Conservation (phyloP, 1,140 invertebrate genomes). For the Monomorium pharaonis region DNA sequence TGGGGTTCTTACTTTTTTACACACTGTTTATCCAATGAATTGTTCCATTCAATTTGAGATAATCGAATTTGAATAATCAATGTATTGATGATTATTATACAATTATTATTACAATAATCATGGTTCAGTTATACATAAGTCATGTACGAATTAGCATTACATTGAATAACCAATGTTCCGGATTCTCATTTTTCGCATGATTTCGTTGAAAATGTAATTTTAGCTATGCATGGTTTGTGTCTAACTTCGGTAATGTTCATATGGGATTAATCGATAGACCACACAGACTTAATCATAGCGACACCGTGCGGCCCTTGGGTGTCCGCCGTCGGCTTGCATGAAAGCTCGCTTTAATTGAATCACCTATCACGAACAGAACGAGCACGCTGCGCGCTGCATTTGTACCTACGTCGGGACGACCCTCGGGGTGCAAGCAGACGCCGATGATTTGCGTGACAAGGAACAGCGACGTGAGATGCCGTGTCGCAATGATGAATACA, state of each 20-base stretch:
- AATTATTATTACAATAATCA: no score
- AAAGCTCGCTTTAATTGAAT: slow-evolving; percentile 66
- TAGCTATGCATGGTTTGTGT: not conserved
- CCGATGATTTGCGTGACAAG: slow-evolving; percentile 33
- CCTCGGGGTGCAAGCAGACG: slow-evolving; percentile 15
- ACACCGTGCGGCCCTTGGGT: slow-evolving; percentile 47
- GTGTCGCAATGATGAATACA: not conserved
- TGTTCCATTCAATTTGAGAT: not conserved
- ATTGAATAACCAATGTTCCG: not conserved
- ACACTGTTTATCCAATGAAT: not conserved
- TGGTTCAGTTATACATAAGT: no score
- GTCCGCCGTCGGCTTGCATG: slow-evolving; percentile 25
- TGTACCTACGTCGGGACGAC: slow-evolving; percentile 29
- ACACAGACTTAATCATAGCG: slow-evolving; percentile 27
- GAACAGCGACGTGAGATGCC: slow-evolving; percentile 2
- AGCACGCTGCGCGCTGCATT: slow-evolving; percentile 17
- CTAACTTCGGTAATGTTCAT: slow-evolving; percentile 15
- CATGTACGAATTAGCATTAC: no score
- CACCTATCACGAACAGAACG: slow-evolving; percentile 46
- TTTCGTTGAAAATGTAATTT: not conserved
- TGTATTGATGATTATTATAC: not conserved
- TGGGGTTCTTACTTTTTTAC: not conserved
- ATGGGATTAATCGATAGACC: slow-evolving; percentile 20
- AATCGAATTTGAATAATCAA: not conserved
- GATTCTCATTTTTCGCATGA: not conserved